Percentiles rank a stretch among this genome's conserved stretches.
phyloP scores from a whole-genome alignment of 2,888 invertebrate species.

The Calliphora vomitoria region DNA sequence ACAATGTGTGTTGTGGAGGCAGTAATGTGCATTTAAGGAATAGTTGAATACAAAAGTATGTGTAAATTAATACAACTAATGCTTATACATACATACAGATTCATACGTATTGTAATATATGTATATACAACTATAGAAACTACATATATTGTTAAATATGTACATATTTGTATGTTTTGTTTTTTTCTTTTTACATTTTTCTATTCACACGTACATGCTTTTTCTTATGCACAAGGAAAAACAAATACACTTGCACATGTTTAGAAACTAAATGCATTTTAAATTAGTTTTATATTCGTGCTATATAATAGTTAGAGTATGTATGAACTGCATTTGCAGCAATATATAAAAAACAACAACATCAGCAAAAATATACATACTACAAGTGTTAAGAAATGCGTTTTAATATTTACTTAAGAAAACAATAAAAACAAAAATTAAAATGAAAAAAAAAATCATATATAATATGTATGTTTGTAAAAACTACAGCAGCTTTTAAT shows the following conservation, averaged over 20 bases:
- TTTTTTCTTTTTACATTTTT: neutral
- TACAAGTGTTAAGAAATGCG: conserved; percentile 60
- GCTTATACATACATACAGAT: neutral
- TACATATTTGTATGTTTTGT: conserved; percentile 19
- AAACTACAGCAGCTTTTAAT: conserved; percentile 29
- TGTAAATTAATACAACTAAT: conserved; percentile 31
- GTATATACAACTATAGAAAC: neutral
- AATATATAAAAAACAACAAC: neutral
- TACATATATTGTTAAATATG: neutral
- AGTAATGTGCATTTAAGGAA: conserved; percentile 7
- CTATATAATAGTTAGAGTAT: neutral
- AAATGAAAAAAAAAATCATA: neutral
- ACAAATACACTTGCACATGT: neutral
- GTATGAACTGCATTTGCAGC: neutral
- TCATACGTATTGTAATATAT: no score
- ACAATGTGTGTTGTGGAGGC: neutral
- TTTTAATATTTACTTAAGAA: conserved; percentile 56
- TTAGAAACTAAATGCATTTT: conserved; percentile 47
- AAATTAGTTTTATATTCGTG: conserved; percentile 31
- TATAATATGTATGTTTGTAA: neutral
- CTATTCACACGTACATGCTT: neutral
- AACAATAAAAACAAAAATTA: conserved; percentile 28
- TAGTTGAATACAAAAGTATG: neutral
- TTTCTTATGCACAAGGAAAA: no score
- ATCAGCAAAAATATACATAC: conserved; percentile 8